Conservation (phyloP, 53 echinoderm and acorn worm species). For the Apostichopus leukothele region DNA sequence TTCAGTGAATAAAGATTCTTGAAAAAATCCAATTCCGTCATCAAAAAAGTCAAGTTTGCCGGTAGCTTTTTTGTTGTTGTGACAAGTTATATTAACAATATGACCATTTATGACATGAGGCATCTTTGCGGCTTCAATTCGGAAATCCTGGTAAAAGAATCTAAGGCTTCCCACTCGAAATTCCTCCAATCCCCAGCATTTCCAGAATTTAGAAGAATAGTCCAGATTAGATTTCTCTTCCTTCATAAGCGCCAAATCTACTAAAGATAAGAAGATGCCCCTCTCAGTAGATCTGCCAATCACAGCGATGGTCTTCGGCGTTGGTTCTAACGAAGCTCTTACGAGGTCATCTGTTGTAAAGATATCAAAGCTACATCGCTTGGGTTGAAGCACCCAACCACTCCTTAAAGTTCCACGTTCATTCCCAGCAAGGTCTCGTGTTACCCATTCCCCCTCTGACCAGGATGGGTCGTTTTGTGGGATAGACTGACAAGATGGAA, state of each 20-base stretch:
- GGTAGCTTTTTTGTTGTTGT: not conserved
- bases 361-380: no score
- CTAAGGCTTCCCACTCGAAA: not conserved
- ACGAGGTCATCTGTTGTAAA: no score
- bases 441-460: no score
- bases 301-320: not conserved
- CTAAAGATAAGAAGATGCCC: slow-evolving; percentile 10
- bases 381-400: no score
- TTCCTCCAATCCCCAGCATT: slow-evolving; percentile 15
- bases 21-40: not conserved
- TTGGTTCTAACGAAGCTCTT: not conserved
- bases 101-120: no score
- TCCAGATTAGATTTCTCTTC: not conserved
- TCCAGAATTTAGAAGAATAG: not conserved
- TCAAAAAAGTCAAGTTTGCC: not conserved
- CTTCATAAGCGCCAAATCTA: slow-evolving; percentile 9
- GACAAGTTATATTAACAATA: slow-evolving; percentile 3
- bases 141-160: not conserved
- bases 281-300: not conserved
- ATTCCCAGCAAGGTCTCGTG: no score
- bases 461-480: no score
- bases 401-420: no score
- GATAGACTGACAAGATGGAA: no score
- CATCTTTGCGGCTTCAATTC: not conserved
- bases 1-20: not conserved